phyloP scores from a whole-genome alignment of 2,888 invertebrate genomes.

The Pterobdella sp. region DNA sequence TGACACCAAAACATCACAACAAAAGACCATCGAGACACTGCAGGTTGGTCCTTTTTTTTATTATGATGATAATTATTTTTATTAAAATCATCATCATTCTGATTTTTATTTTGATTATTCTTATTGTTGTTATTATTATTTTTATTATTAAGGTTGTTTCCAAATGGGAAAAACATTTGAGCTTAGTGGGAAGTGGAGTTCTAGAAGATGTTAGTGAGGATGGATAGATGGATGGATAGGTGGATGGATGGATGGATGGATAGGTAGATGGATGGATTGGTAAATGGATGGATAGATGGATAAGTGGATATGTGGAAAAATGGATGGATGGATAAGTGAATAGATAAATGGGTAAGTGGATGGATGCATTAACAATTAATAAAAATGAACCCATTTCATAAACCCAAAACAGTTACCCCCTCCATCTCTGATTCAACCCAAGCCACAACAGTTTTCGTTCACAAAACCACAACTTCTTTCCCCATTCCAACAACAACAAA shows the following conservation, averaged over 20 bases:
- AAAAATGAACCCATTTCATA: not conserved
- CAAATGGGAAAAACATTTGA: slow-evolving; percentile 38
- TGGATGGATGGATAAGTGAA: not conserved
- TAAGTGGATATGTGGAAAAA: not conserved
- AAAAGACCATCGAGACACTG: slow-evolving; percentile 38
- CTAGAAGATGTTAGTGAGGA: slow-evolving; percentile 6
- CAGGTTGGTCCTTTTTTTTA: slow-evolving; percentile 33
- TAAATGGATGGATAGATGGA: slow-evolving; percentile 13
- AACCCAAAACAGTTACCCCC: not conserved
- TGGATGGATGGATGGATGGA: slow-evolving; percentile 6
- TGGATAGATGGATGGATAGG: slow-evolving; percentile 6
- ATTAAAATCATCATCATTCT: not conserved
- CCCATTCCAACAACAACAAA: slow-evolving; percentile 15
- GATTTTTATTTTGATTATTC: not conserved
- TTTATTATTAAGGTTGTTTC: slow-evolving; percentile 39
- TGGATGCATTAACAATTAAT: not conserved
- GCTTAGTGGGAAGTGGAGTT: slow-evolving; percentile 29
- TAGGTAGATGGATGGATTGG: slow-evolving; percentile 10
- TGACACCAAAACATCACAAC: slow-evolving; percentile 37
- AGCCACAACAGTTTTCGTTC: slow-evolving; percentile 1
- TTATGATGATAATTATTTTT: not conserved
- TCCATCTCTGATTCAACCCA: not conserved
- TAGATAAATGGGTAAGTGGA: not conserved
- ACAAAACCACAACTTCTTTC: not conserved
- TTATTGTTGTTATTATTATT: too few species aligned